A percentile compares a stretch with the other conserved stretches of the same genome.
These are phyloP conservation scores for Nyctereutes procyonoides DNA, from an alignment of 2,113 vertebrate species.

Conservation along the genomic window DNA sequence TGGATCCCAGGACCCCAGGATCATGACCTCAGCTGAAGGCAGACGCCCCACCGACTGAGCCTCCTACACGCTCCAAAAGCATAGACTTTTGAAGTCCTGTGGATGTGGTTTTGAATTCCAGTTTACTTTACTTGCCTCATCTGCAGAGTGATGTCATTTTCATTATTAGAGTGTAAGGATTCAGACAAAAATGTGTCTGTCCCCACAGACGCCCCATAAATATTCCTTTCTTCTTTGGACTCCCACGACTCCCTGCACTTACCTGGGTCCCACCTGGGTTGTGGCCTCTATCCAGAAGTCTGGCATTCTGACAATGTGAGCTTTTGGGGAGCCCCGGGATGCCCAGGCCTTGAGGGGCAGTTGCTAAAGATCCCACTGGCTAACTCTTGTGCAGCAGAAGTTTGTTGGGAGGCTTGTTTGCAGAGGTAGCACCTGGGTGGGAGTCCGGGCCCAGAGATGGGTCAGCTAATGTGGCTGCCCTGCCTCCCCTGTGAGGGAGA, in stretches of 20 bases:
- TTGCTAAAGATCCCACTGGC: background rate
- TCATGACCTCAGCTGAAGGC: no score
- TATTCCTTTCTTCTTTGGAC: background rate
- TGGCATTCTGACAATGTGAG: background rate
- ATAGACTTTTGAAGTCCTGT: background rate
- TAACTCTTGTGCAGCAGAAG: background rate
- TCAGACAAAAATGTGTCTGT: background rate
- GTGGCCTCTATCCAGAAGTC: background rate
- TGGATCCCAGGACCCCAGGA: no score
- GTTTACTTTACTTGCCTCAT: background rate
- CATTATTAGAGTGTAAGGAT: constrained; percentile 8
- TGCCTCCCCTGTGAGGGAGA: background rate
- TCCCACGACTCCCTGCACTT: background rate
- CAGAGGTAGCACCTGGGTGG: background rate
- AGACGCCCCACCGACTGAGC: no score
- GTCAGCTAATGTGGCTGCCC: background rate
- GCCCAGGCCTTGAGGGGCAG: accelerated
- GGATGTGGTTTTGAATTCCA: constrained; percentile 15
- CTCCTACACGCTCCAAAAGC: background rate
- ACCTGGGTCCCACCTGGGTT: background rate
- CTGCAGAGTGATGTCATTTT: background rate
- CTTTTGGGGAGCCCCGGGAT: background rate
- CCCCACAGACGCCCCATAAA: background rate
- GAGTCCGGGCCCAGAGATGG: background rate
- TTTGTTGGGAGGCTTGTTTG: background rate